Evolutionary conservation across 1,140 invertebrate species (phyloP), one percentile per base, ranked within the genome.

Genomic region (Venustaconcha ellipsiformis): DNA sequence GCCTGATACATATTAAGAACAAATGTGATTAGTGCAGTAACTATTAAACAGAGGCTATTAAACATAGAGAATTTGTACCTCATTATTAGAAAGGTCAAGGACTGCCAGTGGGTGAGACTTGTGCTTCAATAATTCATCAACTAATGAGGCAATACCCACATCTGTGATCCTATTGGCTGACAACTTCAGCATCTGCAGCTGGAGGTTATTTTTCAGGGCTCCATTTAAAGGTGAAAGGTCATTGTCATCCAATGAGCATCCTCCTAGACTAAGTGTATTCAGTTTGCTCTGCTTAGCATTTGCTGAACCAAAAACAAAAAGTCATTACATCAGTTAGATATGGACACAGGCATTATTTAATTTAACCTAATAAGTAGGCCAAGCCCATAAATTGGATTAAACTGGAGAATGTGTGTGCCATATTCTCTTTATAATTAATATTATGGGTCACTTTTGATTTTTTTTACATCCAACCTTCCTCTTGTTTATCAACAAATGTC

Each of bases 91-190:
- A 14, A 84, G 62, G 76, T 88, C 86, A 58, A 86, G 57, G 1
- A 86, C 81, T 56, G 78, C 80, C 23, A 88, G 74, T 57, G 84
- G 81, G 60, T 85, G 81, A 59, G 75, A 71, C 58, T 78, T 79
- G 62, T 74, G 60, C 18, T 72, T 74, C 20, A 80, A 30, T 17
- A 88, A 56, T 30, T 72, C 80, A 26, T 83, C 80, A 15, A 80
- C 80, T 8, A 88, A 66, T 17, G 58, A 65, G 58, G 59, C 71
- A n/a, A 86, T 67, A 11, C 78, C 78, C 14, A 66, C 75, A 77
- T 88, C 84, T 73, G 82, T 82, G 20, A 88, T 62, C 14, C 86
- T 62, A 82, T 88, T 88, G 72, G 80, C 82, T 63, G 84, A 83
- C 30, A 86, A 58, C 67, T 88, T 86, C 15, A 88, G 74, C 85